Evolutionary conservation across 1,140 invertebrate genomes (phyloP).

Genomic region (Drosophila virilis): DNA sequence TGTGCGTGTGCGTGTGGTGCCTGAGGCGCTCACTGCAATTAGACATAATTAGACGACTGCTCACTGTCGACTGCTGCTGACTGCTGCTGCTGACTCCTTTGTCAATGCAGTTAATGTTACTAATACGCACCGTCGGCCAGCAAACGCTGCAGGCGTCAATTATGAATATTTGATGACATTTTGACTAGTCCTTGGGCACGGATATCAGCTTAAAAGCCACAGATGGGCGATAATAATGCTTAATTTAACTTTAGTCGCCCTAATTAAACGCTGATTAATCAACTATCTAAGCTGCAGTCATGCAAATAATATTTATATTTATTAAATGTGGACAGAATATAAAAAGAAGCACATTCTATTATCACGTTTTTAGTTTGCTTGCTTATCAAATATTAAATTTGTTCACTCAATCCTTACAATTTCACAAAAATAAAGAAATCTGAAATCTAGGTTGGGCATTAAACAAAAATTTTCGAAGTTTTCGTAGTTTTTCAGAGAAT

Average conservation of each 20-base stretch:
- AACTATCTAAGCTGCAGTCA: too few species aligned
- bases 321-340: too few species aligned
- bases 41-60: constrained; percentile 43
- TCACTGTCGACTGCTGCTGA: constrained; percentile 15
- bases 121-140: constrained; percentile 34
- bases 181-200: not conserved
- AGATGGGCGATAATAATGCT: not conserved
- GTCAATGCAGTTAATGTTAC: constrained; percentile 35
- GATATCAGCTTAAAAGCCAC: not conserved
- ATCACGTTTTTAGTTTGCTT: too few species aligned
- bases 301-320: too few species aligned
- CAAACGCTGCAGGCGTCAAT: constrained; percentile 30
- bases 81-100: constrained; percentile 16
- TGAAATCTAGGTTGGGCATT: too few species aligned
- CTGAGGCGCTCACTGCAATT: constrained; percentile 39
- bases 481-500: too few species aligned
- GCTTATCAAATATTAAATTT: too few species aligned
- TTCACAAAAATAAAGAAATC: too few species aligned
- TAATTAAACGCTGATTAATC: too few species aligned
- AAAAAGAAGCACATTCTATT: too few species aligned
- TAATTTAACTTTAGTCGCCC: not conserved
- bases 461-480: too few species aligned
- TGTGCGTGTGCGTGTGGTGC: not conserved
- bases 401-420: too few species aligned
- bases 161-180: constrained; percentile 29